Evolutionary conservation across 2,888 invertebrate species (phyloP).

Genomic region (Troides helena): DNA sequence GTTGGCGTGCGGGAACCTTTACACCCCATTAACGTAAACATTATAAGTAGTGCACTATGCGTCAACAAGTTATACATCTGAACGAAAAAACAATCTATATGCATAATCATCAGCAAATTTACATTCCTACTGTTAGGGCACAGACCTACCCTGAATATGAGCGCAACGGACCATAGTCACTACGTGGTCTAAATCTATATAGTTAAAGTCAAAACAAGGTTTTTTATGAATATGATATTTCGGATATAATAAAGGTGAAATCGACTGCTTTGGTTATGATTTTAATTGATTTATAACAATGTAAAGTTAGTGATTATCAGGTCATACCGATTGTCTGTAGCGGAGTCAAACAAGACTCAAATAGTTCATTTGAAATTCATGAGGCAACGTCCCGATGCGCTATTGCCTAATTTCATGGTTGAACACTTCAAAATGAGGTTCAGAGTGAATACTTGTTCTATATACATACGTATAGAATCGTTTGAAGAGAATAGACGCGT

Average conservation of each 20-base stretch:
- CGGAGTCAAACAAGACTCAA: neutral
- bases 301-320: neutral
- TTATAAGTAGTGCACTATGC: too few species aligned
- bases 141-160: too few species aligned
- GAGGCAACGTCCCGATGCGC: neutral
- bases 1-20: too few species aligned
- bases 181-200: too few species aligned
- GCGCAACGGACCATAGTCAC: too few species aligned
- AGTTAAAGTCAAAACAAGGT: neutral
- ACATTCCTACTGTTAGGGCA: too few species aligned
- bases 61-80: too few species aligned
- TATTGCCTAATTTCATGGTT: constrained; percentile 4
- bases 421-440: constrained; percentile 5
- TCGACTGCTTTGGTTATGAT: neutral
- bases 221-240: neutral
- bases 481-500: too few species aligned
- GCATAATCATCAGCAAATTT: too few species aligned
- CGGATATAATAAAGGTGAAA: neutral
- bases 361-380: constrained; percentile 5
- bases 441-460: neutral
- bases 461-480: neutral
- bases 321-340: neutral
- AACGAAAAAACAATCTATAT: too few species aligned
- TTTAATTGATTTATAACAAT: neutral
- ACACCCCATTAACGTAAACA: too few species aligned